Percentiles rank a stretch among this genome's conserved stretches.
Evolutionary conservation across 1,140 invertebrate species (phyloP).

Genomic region (Mylabris phalerata): DNA sequence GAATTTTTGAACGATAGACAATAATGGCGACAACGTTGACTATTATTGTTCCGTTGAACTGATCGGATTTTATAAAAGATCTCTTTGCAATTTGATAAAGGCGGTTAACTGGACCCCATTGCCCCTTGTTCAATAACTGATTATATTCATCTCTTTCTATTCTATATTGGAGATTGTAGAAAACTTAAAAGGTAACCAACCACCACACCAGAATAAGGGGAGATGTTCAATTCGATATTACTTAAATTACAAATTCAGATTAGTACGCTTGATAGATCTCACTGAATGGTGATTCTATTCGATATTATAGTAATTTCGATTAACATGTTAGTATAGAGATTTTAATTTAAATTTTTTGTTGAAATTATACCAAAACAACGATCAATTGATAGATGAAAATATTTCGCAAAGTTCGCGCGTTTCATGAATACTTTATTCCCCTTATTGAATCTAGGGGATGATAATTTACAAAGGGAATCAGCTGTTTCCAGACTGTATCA

Average conservation of each 20-base stretch:
- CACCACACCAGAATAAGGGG: neutral
- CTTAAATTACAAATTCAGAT: slow-evolving; percentile 22
- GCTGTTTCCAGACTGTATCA: neutral
- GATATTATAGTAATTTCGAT: slow-evolving; percentile 11
- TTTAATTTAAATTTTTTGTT: neutral
- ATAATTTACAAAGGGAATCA: neutral
- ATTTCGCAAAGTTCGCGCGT: neutral
- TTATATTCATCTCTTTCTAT: slow-evolving; percentile 4
- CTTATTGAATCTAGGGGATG: neutral
- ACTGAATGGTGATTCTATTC: slow-evolving; percentile 1
- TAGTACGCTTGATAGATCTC: slow-evolving; percentile 12
- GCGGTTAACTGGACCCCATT: slow-evolving; percentile 28
- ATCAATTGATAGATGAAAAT: neutral
- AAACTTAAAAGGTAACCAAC: slow-evolving; percentile 15
- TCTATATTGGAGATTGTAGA: neutral
- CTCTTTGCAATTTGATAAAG: slow-evolving; percentile 31
- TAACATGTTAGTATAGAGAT: neutral
- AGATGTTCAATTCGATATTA: slow-evolving; percentile 27
- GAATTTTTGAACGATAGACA: no score
- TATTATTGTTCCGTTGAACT: slow-evolving; percentile 18
- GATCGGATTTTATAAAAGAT: slow-evolving; percentile 31
- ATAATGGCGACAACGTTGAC: no score
- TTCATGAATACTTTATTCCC: neutral
- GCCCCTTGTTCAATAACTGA: slow-evolving; percentile 24
- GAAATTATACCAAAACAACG: no score